A percentile compares a stretch with the other conserved stretches of the same genome.
Conservation (phyloP, 1,140 invertebrate species). For the Trialeurodes vaporariorum region DNA sequence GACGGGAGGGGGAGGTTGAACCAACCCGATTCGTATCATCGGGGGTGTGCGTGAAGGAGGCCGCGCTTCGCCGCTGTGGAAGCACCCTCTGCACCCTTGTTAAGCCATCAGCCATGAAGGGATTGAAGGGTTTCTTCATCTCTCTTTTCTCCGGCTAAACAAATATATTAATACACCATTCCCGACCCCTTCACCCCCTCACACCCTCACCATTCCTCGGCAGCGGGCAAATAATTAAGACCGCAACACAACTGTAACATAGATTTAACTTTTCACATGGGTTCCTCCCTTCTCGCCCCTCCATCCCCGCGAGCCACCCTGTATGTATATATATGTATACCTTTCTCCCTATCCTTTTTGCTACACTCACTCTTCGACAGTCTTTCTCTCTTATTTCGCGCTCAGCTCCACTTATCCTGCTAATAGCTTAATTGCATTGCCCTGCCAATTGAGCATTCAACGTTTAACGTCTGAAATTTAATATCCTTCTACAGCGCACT, state of each 20-base stretch:
- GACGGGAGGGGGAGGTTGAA: too few relatives aligned
- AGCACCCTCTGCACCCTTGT: neutral
- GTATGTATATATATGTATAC: too few relatives aligned
- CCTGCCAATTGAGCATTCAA: neutral
- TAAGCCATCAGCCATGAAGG: neutral
- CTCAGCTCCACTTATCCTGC: neutral
- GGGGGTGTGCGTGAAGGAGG: neutral
- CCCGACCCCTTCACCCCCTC: neutral
- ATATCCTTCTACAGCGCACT: too few relatives aligned
- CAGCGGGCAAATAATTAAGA: conserved; percentile 1
- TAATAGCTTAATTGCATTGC: neutral
- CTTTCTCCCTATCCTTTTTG: too few relatives aligned
- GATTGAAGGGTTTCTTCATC: neutral
- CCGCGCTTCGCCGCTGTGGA: neutral
- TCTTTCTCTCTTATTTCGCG: neutral
- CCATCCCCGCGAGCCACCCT: too few relatives aligned
- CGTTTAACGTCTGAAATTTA: neutral
- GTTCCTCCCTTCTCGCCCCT: neutral
- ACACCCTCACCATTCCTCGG: neutral
- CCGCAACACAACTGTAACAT: neutral
- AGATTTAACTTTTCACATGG: neutral
- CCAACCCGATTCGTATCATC: too few relatives aligned
- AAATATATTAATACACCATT: conserved; percentile 1
- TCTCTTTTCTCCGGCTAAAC: neutral
- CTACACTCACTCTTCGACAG: neutral